Percentiles rank a stretch among this genome's conserved stretches.
These are phyloP conservation scores for Caerostris extrusa DNA, from an alignment of 1,140 invertebrate species.

Conservation along the genomic window DNA sequence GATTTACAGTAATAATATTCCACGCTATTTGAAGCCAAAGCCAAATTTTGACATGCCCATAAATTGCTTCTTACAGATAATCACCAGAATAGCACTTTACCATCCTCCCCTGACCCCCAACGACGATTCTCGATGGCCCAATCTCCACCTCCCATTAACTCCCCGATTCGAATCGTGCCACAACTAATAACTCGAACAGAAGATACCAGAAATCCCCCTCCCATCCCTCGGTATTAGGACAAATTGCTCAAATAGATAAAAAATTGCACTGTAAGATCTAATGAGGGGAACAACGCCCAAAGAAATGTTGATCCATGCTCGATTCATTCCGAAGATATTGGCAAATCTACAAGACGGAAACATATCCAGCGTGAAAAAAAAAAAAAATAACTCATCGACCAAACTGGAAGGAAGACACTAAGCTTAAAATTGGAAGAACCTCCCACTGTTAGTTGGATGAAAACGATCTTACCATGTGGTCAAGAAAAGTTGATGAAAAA, in stretches of 20 bases:
- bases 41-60: not conserved
- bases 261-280: not conserved
- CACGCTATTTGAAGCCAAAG: not conserved
- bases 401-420: not conserved
- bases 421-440: conserved; percentile 23
- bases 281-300: not conserved
- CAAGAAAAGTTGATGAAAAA: conserved; percentile 14
- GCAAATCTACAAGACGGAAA: not conserved
- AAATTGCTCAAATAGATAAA: conserved; percentile 36
- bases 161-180: not conserved
- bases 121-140: not conserved
- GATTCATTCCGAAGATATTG: not conserved
- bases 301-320: not conserved
- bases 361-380: not conserved
- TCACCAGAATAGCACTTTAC: not conserved
- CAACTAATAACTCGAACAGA: conserved; percentile 14
- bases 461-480: conserved; percentile 16
- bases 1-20: too few species aligned
- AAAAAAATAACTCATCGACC: conserved; percentile 4
- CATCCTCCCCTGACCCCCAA: not conserved
- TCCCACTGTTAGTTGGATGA: conserved; percentile 21
- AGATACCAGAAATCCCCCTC: not conserved
- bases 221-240: not conserved
- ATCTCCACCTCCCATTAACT: not conserved
- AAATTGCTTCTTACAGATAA: not conserved